A percentile compares a stretch with the other conserved stretches of the same genome.
phyloP scores from a whole-genome alignment of 2,113 vertebrate species.

The Tiliqua scincoides region DNA sequence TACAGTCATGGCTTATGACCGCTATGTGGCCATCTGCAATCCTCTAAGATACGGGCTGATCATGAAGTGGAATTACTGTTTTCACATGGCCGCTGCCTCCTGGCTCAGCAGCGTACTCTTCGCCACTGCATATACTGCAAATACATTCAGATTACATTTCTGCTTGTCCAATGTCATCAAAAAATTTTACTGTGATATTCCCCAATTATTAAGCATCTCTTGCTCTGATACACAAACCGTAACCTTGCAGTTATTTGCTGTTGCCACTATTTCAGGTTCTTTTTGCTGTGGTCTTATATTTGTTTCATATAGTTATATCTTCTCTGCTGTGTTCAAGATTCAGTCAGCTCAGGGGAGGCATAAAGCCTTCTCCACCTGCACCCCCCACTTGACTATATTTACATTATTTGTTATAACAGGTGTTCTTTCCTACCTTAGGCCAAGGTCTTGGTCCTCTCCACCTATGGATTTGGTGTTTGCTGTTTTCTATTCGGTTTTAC shows the following conservation, averaged over 20 bases:
- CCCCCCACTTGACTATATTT: background rate
- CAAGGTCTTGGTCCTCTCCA: background rate
- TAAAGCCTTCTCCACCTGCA: constrained; percentile 13
- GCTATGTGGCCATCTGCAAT: background rate
- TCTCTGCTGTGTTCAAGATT: background rate
- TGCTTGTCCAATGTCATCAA: background rate
- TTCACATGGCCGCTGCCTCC: background rate
- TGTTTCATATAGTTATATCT: background rate
- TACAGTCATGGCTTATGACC: background rate
- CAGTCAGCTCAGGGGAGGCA: background rate
- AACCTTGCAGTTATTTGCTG: background rate
- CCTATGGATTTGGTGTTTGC: background rate
- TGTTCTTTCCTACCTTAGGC: background rate
- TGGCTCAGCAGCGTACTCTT: background rate
- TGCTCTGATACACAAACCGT: background rate
- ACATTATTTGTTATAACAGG: background rate
- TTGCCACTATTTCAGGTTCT: background rate
- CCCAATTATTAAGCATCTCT: background rate
- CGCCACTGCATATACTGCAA: background rate
- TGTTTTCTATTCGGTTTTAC: constrained; percentile 1
- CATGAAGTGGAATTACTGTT: background rate
- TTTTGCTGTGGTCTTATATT: background rate
- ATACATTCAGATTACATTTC: background rate
- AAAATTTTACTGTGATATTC: background rate
- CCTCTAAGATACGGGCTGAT: background rate